Conservation (phyloP, 1,140 invertebrate genomes). For the Halyomorpha halys region DNA sequence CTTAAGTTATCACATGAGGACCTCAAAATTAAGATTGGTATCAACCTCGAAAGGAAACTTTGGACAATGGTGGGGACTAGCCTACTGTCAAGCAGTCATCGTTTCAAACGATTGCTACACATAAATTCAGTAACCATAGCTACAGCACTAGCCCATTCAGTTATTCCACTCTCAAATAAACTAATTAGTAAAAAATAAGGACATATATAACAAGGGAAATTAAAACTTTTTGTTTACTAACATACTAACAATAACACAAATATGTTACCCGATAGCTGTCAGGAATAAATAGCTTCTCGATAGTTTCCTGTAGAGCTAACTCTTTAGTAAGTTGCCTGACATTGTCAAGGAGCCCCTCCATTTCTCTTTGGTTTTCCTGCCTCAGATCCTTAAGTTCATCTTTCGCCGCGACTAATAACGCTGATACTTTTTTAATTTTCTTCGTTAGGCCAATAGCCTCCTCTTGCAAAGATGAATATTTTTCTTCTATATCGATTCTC, state of each 20-base stretch:
- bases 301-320: conserved; percentile 78
- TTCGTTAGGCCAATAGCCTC: conserved; percentile 85
- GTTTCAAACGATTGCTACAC: no score
- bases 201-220: neutral
- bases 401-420: conserved; percentile 68
- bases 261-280: conserved; percentile 63
- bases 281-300: conserved; percentile 83
- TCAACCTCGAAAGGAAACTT: no score
- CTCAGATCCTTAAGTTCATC: conserved; percentile 80
- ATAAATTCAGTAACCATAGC: neutral
- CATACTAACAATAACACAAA: neutral
- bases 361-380: conserved; percentile 90
- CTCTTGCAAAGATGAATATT: conserved; percentile 88
- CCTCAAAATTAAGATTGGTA: no score
- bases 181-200: neutral
- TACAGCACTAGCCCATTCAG: conserved; percentile 2
- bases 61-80: no score
- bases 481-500: conserved; percentile 89
- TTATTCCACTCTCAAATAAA: neutral
- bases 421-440: conserved; percentile 82
- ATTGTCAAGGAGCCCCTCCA: conserved; percentile 89
- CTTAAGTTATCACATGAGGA: no score
- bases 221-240: neutral
- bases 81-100: no score
- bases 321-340: conserved; percentile 80